Conservation (phyloP, 2,797 vertebrate species). For the Aselliscus stoliczkanus region DNA sequence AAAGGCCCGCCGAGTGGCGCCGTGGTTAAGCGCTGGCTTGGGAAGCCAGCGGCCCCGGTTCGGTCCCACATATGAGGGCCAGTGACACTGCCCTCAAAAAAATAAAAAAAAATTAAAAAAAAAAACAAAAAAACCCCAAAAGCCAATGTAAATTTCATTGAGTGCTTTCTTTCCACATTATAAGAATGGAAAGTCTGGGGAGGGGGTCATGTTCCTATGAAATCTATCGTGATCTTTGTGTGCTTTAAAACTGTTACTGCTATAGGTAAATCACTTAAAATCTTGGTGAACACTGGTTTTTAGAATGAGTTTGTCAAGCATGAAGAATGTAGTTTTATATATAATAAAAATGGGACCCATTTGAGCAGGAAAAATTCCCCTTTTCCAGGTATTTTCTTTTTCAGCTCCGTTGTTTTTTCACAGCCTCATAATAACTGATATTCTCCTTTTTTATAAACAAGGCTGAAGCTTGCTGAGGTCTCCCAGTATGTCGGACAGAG, state of each 20-base stretch:
- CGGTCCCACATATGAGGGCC: too few species aligned
- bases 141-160: neutral
- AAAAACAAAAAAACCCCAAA: too few species aligned
- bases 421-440: neutral
- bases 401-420: neutral
- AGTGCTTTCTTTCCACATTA: neutral
- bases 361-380: neutral
- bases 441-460: neutral
- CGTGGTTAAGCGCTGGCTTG: too few species aligned
- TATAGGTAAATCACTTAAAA: neutral
- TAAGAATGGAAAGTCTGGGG: neutral
- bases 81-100: too few species aligned
- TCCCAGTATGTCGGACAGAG: accelerated
- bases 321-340: neutral
- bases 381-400: neutral
- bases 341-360: neutral
- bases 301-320: neutral
- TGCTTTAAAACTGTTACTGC: neutral
- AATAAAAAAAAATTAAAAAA: too few species aligned
- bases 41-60: too few species aligned
- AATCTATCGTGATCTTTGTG: neutral
- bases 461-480: neutral
- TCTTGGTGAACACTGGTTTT: neutral
- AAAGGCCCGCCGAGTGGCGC: too few species aligned
- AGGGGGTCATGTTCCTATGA: neutral